These are phyloP conservation scores for Solenopsis fugax DNA, from an alignment of 1,140 invertebrate genomes.

Conservation along the genomic window DNA sequence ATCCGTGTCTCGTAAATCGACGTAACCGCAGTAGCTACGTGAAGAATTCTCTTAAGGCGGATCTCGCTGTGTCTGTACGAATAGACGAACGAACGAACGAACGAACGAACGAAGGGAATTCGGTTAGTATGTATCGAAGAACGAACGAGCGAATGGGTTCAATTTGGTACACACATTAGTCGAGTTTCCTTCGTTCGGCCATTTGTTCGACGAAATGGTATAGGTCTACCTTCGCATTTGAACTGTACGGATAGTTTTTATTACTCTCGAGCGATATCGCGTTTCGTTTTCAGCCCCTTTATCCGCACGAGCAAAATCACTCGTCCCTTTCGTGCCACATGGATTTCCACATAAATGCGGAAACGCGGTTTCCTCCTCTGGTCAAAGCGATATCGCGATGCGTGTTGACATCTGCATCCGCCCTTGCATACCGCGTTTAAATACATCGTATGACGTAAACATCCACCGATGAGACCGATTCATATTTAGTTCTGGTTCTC, in stretches of 20 bases:
- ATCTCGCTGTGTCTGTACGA: background rate
- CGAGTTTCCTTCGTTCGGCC: slow-evolving; percentile 17
- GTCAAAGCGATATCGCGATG: slow-evolving; percentile 49
- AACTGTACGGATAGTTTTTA: slow-evolving; percentile 28
- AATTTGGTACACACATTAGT: slow-evolving; percentile 31
- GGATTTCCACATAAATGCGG: slow-evolving; percentile 47
- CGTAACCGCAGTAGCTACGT: background rate
- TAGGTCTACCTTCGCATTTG: background rate
- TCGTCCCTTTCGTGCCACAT: background rate
- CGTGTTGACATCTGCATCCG: slow-evolving; percentile 49
- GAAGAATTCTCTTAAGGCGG: slow-evolving; percentile 29
- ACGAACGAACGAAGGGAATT: slow-evolving; percentile 7
- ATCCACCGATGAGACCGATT: too few relatives aligned
- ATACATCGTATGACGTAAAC: slow-evolving; percentile 33
- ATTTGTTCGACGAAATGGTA: background rate
- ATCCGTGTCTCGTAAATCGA: slow-evolving; percentile 8
- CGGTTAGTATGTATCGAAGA: slow-evolving; percentile 19
- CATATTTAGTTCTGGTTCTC: too few relatives aligned
- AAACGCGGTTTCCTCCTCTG: slow-evolving; percentile 65
- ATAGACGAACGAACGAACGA: background rate
- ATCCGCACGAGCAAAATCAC: slow-evolving; percentile 4
- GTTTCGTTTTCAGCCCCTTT: background rate
- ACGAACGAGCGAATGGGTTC: slow-evolving; percentile 35
- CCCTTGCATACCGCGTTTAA: slow-evolving; percentile 41
- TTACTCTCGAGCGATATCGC: slow-evolving; percentile 10